Percentiles rank a stretch among this genome's conserved stretches.
These are phyloP conservation scores for Lepus europaeus DNA, from an alignment of 2,113 vertebrate species.

Conservation along the genomic window DNA sequence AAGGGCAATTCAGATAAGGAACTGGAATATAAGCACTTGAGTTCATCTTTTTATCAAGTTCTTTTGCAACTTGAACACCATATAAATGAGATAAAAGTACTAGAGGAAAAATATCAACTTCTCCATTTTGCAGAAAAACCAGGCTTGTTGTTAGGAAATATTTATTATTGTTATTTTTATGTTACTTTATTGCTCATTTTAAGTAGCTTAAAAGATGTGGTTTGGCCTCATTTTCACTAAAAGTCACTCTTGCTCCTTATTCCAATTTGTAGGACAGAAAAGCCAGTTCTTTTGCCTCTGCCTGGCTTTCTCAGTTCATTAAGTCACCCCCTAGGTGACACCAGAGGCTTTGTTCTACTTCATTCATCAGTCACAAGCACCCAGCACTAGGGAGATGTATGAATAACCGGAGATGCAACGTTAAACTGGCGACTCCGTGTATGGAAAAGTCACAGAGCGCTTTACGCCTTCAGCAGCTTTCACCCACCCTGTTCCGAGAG, in stretches of 20 bases:
- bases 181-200: not conserved
- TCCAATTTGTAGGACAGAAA: not conserved
- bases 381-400: no score
- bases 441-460: not conserved
- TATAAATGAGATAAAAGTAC: constrained; percentile 19
- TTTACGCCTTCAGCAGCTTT: not conserved
- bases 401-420: not conserved
- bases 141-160: not conserved
- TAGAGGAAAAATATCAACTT: not conserved
- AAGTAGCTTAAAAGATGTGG: not conserved
- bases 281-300: not conserved
- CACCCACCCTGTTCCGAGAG: not conserved
- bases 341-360: not conserved
- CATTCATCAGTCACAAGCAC: not conserved
- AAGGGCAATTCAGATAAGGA: not conserved
- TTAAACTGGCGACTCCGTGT: no score
- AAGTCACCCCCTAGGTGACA: not conserved
- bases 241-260: not conserved
- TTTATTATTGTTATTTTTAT: not conserved
- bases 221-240: not conserved
- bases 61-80: not conserved
- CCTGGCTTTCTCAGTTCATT: not conserved
- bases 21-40: not conserved
- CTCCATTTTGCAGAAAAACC: not conserved
- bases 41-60: not conserved